Evolutionary conservation across 2,113 vertebrate species (phyloP), one percentile per base, ranked within the genome.

Genomic region (Seriola aureovittata): DNA sequence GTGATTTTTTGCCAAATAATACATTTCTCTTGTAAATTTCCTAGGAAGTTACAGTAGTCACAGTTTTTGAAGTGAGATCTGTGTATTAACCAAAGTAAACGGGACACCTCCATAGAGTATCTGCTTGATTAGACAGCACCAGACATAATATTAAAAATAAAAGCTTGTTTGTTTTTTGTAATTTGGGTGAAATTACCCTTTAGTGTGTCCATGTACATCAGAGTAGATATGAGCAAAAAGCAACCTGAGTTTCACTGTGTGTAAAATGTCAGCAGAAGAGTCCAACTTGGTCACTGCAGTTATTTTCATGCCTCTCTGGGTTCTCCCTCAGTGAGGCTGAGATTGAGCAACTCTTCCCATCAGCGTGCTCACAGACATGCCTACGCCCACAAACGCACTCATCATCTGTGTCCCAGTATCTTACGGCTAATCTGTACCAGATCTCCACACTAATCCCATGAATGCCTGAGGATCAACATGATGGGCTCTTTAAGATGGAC

Each of bases 401-500:
- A 75, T 80, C 87, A 70, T 88, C 85, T 79, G 78, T 60, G 80
- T 81, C 69, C 75, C 68, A 65, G 67, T 79, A 48, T 86, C 42
- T 89, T 54, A 48, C 1, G 34, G 71, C 78, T 91, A 90, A 92
- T 92, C 87, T 85, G 74, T 62, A 78, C 75, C 86, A 92, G 85
- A 89, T 80, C 84, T 82, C 38, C 16, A 8, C 36, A 55, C 78
- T 91, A 82, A 91, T 90, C 89, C 84, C 63, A 57, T 7, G 14
- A 87, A 87, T 88, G 84, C 84, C 84, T 59, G 76, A 78, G 91
- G 91, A 92, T 90, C 84, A 81, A 63, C 80, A 66, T 82, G 85
- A 82, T 69, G 76, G 69, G 66, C 78, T 80, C 55, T 87, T 92
- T 81, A 89, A 82, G 68, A 80, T 38, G 71, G 69, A 87, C 80